These are phyloP conservation scores for Seriola rivoliana DNA, from an alignment of 2,113 vertebrate species.

Conservation along the genomic window DNA sequence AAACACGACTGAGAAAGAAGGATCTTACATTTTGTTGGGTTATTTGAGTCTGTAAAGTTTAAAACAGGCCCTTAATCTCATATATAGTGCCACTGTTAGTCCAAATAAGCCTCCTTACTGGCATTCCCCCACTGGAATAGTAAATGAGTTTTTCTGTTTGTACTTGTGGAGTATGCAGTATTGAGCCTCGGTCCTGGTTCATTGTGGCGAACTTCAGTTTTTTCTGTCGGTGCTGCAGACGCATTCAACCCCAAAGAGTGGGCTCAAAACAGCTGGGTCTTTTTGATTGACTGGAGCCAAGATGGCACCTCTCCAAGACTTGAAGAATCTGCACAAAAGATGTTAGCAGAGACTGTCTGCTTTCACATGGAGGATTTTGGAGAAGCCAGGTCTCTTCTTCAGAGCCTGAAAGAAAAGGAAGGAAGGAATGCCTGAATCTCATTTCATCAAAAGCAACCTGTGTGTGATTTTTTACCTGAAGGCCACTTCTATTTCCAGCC, in stretches of 20 bases:
- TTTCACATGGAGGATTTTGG: conserved; percentile 98
- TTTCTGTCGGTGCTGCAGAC: conserved; percentile 48
- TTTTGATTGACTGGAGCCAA: conserved; percentile 52
- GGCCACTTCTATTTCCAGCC: background rate
- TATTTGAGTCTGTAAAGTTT: conserved; percentile 48
- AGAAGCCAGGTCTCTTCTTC: conserved; percentile 96
- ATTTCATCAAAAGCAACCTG: background rate
- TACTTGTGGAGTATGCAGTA: conserved; percentile 42
- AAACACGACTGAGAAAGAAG: conserved; percentile 36
- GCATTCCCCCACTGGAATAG: background rate
- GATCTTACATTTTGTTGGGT: conserved; percentile 30
- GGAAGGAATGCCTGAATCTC: background rate
- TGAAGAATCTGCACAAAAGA: conserved; percentile 51
- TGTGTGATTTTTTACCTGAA: background rate
- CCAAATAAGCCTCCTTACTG: conserved; percentile 18
- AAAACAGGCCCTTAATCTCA: conserved; percentile 26
- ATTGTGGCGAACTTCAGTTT: conserved; percentile 28
- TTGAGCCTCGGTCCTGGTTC: conserved; percentile 46
- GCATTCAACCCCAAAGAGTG: conserved; percentile 20
- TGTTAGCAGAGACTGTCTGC: conserved; percentile 96
- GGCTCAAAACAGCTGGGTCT: conserved; percentile 61
- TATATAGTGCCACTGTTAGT: conserved; percentile 5
- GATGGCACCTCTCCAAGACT: conserved; percentile 43
- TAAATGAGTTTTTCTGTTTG: conserved; percentile 45
- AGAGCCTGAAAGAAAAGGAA: conserved; percentile 87